Evolutionary conservation across 1,140 invertebrate species (phyloP), one percentile per base, ranked within the genome.

Genomic region (Lamellibrachia luymesi): DNA sequence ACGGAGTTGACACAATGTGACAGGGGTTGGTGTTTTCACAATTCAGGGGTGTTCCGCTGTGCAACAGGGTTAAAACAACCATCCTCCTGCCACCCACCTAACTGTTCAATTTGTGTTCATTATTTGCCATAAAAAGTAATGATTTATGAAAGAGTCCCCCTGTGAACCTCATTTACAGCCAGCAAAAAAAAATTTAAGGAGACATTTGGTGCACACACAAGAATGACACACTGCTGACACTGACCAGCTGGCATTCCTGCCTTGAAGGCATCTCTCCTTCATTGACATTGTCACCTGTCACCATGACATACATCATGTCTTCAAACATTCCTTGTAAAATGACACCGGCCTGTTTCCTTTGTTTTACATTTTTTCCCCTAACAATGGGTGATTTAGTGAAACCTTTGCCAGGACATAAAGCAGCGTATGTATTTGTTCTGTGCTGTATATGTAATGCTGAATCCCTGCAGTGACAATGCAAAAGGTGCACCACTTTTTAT

Each of bases 31-130:
- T 80, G 64, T 80, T 80, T 80, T 80, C 64, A 80, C 64, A 80
- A 80, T 80, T 80, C 64, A 80, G 64, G 64, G 64, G 64, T 22
- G 64, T 80, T 6, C 64, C 64, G 25, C 64, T 80, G 64, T 17
- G 64, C 64, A 80, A 80, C 64, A 80, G 64, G 64, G 64, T 80
- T 80, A 80, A 80, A 80, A 80, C 64, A 80, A 80, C 64, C 64
- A 80, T 2, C 64, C 64, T 38, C 64, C 64, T 80, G 13, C 13
- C 64, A 80, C 64, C 64, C 64, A 80, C 64, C 64, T 0, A 17
- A 22, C 64, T 80, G 64, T 80, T 80, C 64, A 80, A 80, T 80
- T 80, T 80, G 64, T 17, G 5, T 6, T 80, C 64, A 80, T 80
- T 22, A 80, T 80, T 80, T 80, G 64, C 64, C 64, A 80, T 80